phyloP scores from a whole-genome alignment of 1,140 invertebrate genomes.

The Papilio glaucus region DNA sequence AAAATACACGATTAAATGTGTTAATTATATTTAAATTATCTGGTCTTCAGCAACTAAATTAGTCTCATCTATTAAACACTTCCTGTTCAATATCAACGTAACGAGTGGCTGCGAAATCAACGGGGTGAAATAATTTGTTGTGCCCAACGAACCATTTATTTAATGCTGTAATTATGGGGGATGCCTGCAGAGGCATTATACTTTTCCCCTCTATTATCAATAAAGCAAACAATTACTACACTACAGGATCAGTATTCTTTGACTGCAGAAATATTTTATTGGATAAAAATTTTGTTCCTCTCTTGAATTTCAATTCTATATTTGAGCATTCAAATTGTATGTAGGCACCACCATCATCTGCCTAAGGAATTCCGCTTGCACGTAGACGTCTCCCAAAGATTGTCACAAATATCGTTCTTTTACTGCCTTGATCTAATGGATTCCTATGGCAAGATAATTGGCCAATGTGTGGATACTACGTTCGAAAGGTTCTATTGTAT shows the following conservation, averaged over 20 bases:
- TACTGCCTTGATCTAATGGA: not conserved
- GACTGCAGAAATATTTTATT: too few species aligned
- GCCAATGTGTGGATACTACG: too few species aligned
- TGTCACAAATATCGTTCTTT: too few species aligned
- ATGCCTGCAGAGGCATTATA: not conserved
- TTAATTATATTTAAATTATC: not conserved
- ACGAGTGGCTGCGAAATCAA: not conserved
- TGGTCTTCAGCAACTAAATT: not conserved
- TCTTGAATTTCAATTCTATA: too few species aligned
- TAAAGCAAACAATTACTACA: not conserved
- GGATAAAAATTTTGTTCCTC: too few species aligned
- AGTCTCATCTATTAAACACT: not conserved
- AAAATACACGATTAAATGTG: too few species aligned
- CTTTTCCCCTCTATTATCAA: too few species aligned
- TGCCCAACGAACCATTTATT: not conserved
- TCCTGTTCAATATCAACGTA: not conserved
- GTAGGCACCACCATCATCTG: too few species aligned
- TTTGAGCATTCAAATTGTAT: too few species aligned
- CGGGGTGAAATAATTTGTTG: conserved; percentile 1
- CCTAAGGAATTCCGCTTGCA: too few species aligned
- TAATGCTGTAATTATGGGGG: not conserved
- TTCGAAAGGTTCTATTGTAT: too few species aligned
- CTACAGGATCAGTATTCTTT: not conserved
- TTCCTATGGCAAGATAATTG: not conserved
- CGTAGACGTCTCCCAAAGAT: too few species aligned